Evolutionary conservation across 1,140 invertebrate genomes (phyloP).

Genomic region (Aphis gossypii): DNA sequence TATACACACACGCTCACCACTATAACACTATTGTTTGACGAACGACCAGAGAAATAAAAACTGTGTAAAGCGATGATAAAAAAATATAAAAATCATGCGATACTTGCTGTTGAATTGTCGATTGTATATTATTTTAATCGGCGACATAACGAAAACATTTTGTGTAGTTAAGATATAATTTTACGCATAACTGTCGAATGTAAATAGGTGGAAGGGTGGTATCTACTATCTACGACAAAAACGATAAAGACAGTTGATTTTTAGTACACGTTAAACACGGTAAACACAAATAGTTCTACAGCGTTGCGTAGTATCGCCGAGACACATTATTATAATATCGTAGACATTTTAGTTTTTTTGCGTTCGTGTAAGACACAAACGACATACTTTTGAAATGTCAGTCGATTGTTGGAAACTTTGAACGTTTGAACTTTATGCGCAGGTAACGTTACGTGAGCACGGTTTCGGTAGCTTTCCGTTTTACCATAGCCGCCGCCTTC

Average conservation of each 20-base stretch:
- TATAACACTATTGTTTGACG: not conserved
- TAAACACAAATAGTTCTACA: not conserved
- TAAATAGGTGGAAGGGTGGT: not conserved
- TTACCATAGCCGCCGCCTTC: not conserved
- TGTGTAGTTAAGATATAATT: not conserved
- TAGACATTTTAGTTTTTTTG: not conserved
- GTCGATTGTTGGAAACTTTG: slow-evolving; percentile 3
- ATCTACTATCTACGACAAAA: not conserved
- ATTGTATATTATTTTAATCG: not conserved
- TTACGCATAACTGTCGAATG: not conserved
- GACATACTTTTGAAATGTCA: slow-evolving; percentile 6
- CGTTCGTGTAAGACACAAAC: not conserved
- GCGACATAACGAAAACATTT: not conserved
- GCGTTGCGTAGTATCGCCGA: not conserved
- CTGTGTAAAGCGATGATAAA: not conserved
- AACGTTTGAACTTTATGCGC: slow-evolving; percentile 2
- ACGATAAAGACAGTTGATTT: not conserved
- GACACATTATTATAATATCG: not conserved
- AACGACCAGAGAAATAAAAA: not conserved
- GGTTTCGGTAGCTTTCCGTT: not conserved
- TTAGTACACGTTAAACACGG: not conserved
- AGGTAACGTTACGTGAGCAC: not conserved
- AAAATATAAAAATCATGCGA: not conserved
- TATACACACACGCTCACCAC: not conserved
- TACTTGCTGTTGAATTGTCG: not conserved